phyloP scores from a whole-genome alignment of 2,888 invertebrate genomes.

The Sinodicranocentrus sp. region DNA sequence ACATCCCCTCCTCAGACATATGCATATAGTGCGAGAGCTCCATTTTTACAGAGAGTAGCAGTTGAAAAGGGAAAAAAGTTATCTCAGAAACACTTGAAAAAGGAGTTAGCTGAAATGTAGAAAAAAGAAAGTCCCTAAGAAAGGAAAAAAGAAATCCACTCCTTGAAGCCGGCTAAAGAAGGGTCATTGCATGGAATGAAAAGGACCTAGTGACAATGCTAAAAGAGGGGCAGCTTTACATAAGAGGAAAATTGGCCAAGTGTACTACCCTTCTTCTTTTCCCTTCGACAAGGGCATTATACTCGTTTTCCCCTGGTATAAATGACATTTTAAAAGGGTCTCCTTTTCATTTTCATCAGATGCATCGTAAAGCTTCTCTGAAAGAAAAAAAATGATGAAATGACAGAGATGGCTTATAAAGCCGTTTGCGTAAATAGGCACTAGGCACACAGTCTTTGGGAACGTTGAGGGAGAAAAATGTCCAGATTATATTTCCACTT shows the following conservation, averaged over 20 bases:
- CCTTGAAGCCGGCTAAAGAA: too few relatives aligned
- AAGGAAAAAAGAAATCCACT: not conserved
- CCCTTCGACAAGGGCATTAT: not conserved
- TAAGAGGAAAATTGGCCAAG: not conserved
- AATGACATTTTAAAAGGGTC: constrained; percentile 2
- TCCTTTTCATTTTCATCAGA: constrained; percentile 13
- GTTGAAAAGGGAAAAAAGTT: not conserved
- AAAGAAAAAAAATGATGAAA: not conserved
- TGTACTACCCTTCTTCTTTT: not conserved
- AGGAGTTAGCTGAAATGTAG: not conserved
- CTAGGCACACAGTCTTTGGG: not conserved
- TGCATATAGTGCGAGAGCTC: too few relatives aligned
- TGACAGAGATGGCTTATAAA: constrained; percentile 13
- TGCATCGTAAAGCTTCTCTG: constrained; percentile 17
- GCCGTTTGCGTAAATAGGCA: constrained; percentile 17
- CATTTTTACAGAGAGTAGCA: too few relatives aligned
- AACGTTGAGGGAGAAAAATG: not conserved
- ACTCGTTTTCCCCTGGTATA: not conserved
- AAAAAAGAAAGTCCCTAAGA: not conserved
- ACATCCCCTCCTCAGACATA: too few relatives aligned
- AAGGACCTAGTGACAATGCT: not conserved
- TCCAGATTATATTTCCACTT: constrained; percentile 17
- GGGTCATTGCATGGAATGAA: not conserved
- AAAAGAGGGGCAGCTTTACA: not conserved
- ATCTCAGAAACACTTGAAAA: not conserved